Conservation (phyloP, 64 coral and sea anemone genomes). For the Stichodactyla mertensii region DNA sequence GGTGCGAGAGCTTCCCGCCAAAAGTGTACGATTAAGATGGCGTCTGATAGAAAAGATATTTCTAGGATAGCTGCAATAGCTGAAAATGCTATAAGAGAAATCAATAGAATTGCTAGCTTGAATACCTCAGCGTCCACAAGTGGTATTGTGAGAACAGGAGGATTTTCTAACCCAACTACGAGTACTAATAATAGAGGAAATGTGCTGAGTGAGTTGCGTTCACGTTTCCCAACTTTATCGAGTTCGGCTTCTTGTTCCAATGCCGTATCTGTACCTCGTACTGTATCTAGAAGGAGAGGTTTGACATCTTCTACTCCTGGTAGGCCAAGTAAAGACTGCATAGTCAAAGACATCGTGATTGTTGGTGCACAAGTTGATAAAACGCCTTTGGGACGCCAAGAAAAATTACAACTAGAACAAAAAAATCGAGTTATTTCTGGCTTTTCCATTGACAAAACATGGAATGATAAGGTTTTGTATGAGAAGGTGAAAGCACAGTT, state of each 20-base stretch:
- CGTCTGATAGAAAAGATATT: too few relatives aligned
- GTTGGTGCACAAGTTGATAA: slow-evolving; percentile 40
- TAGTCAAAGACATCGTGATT: slow-evolving; percentile 42
- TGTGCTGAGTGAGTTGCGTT: slow-evolving; percentile 20
- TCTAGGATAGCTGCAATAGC: background rate
- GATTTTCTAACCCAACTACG: background rate
- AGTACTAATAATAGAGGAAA: background rate
- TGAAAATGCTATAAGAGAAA: slow-evolving; percentile 20
- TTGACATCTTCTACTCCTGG: slow-evolving; percentile 19
- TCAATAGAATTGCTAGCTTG: slow-evolving; percentile 18
- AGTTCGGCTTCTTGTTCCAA: slow-evolving; percentile 16
- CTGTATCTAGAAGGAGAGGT: background rate
- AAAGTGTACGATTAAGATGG: too few relatives aligned
- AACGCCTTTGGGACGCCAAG: slow-evolving; percentile 32
- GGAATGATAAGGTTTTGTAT: slow-evolving; percentile 42
- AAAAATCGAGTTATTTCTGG: slow-evolving; percentile 37
- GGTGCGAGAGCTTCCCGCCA: too few relatives aligned
- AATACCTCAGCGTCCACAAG: background rate
- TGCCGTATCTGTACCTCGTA: background rate
- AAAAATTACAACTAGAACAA: slow-evolving; percentile 34
- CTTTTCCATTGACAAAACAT: slow-evolving; percentile 51
- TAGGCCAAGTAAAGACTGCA: slow-evolving; percentile 14
- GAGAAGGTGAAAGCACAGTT: slow-evolving; percentile 62
- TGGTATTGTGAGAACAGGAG: background rate
- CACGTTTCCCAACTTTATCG: slow-evolving; percentile 24